Conservation (phyloP, 2,113 vertebrate genomes). For the Ranitomeya variabilis region DNA sequence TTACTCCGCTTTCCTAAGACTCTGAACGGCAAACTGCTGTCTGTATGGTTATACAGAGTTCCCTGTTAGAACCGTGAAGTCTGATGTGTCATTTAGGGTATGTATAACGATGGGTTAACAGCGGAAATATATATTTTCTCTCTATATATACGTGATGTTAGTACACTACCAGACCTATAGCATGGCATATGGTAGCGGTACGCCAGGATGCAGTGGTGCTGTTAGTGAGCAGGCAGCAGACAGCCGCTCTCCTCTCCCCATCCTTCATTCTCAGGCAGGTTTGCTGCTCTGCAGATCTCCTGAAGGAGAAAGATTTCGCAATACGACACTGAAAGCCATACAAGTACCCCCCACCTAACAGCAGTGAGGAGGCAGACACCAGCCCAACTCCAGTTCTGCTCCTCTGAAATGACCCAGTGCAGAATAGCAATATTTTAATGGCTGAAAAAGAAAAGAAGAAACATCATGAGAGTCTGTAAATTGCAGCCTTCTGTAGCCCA, state of each 20-base stretch:
- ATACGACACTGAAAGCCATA: slow-evolving; percentile 76
- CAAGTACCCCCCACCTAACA: slow-evolving; percentile 54
- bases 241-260: slow-evolving; percentile 4
- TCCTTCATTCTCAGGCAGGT: slow-evolving; percentile 38
- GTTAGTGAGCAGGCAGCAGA: slow-evolving; percentile 19
- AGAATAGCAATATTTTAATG: slow-evolving; percentile 8
- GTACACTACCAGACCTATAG: neutral
- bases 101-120: neutral
- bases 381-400: neutral
- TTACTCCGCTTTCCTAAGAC: no score
- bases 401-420: slow-evolving; percentile 2
- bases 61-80: neutral
- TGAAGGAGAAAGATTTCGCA: slow-evolving; percentile 74
- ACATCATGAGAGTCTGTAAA: neutral
- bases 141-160: neutral
- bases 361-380: slow-evolving; percentile 22
- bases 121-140: no score
- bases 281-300: slow-evolving; percentile 75
- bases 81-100: neutral
- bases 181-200: neutral
- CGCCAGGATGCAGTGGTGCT: neutral
- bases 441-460: slow-evolving; percentile 5
- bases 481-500: slow-evolving; percentile 11
- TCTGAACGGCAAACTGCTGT: no score
- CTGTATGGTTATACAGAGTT: neutral